These are phyloP conservation scores for Nymphalis urticae DNA, from an alignment of 2,888 invertebrate species.

Conservation along the genomic window DNA sequence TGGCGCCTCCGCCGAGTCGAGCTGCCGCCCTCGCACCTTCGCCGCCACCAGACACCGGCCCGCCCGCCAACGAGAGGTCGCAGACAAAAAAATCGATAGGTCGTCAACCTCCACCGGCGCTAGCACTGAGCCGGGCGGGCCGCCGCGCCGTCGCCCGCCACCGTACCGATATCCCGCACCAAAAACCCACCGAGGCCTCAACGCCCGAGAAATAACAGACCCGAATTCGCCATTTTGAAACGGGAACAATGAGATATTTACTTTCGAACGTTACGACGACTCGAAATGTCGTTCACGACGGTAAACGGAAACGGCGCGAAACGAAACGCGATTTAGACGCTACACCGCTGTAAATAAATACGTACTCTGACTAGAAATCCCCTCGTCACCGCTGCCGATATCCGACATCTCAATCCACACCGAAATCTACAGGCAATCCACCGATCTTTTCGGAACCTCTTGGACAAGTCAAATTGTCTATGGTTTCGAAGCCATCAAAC, in stretches of 20 bases:
- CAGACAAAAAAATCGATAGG: constrained; percentile 81
- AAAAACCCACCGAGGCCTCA: constrained; percentile 45
- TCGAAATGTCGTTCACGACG: constrained; percentile 55
- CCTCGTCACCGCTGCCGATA: constrained; percentile 90
- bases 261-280: constrained; percentile 68
- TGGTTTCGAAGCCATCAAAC: constrained; percentile 72
- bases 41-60: constrained; percentile 59
- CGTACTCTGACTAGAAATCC: constrained; percentile 90
- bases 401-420: constrained; percentile 87
- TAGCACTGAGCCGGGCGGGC: constrained; percentile 65
- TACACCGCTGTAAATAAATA: constrained; percentile 68
- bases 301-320: constrained; percentile 56
- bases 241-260: constrained; percentile 81
- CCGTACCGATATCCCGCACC: constrained; percentile 41
- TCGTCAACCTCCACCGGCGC: constrained; percentile 76
- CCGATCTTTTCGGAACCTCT: constrained; percentile 75
- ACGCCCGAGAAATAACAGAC: constrained; percentile 51
- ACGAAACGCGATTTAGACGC: constrained; percentile 47
- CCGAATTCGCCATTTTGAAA: constrained; percentile 81
- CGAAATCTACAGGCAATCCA: constrained; percentile 77
- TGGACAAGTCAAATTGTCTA: constrained; percentile 65
- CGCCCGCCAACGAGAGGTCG: constrained; percentile 73
- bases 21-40: constrained; percentile 39
- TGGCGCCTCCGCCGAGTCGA: constrained; percentile 38
- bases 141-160: constrained; percentile 56